phyloP scores from a whole-genome alignment of 1,140 invertebrate species.

The Lordiphosa clarofinis region DNA sequence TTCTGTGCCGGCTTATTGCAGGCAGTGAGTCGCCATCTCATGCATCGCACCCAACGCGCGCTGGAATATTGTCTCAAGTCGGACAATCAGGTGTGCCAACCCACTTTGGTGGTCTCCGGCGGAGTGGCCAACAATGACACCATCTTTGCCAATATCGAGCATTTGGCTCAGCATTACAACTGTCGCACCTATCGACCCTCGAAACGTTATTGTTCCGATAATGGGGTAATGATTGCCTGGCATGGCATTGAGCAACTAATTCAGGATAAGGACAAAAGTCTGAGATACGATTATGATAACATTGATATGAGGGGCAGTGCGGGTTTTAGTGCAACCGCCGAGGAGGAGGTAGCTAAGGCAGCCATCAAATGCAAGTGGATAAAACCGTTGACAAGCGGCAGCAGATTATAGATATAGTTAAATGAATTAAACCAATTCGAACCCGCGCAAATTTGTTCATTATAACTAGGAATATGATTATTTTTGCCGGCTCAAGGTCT shows the following conservation, averaged over 20 bases:
- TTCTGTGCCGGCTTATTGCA: constrained; percentile 92
- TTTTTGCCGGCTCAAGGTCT: too few relatives aligned
- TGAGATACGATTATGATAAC: constrained; percentile 80
- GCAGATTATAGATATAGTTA: too few relatives aligned
- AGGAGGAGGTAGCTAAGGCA: constrained; percentile 80
- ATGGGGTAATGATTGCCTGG: constrained; percentile 99
- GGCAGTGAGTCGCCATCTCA: constrained; percentile 88
- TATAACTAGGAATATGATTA: too few relatives aligned
- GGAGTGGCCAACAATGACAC: constrained; percentile 97
- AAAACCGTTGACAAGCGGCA: constrained; percentile 30
- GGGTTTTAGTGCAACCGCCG: constrained; percentile 82
- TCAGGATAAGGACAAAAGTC: constrained; percentile 78
- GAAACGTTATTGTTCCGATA: constrained; percentile 95
- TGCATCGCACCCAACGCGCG: constrained; percentile 89
- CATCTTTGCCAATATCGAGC: constrained; percentile 85
- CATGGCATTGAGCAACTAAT: constrained; percentile 91
- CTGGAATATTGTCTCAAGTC: constrained; percentile 86
- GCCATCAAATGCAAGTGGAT: constrained; percentile 83
- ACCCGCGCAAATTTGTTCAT: too few relatives aligned
- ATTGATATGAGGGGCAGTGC: constrained; percentile 80
- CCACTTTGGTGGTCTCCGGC: constrained; percentile 91
- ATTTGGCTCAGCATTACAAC: constrained; percentile 84
- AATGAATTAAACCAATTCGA: too few relatives aligned
- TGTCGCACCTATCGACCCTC: constrained; percentile 89
- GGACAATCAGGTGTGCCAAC: constrained; percentile 80